Conservation (phyloP, 2,797 vertebrate species). For the Gymnothorax javanicus region DNA sequence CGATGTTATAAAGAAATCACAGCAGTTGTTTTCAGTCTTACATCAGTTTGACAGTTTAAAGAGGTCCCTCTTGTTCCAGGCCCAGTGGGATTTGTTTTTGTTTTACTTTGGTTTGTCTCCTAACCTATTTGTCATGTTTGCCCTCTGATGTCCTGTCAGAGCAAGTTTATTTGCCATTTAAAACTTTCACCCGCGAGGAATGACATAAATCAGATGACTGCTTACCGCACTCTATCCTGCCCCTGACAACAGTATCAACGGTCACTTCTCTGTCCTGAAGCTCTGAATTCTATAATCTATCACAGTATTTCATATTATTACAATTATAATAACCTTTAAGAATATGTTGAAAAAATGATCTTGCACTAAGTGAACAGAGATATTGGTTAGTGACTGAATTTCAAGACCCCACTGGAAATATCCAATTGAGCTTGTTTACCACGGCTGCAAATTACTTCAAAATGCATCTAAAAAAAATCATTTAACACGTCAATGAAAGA, state of each 20-base stretch:
- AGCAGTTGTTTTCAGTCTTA: constrained; percentile 36
- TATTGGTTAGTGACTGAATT: too few relatives aligned
- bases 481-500: background rate
- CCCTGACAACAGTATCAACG: background rate
- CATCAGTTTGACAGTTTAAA: constrained; percentile 33
- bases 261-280: too few relatives aligned
- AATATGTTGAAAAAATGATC: background rate
- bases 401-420: too few relatives aligned
- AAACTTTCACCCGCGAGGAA: background rate
- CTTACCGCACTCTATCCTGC: background rate
- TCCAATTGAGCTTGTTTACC: background rate
- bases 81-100: constrained; percentile 32
- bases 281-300: background rate
- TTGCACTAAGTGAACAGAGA: background rate
- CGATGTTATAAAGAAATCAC: constrained; percentile 46
- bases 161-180: background rate
- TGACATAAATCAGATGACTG: background rate
- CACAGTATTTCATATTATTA: background rate
- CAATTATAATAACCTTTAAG: too few relatives aligned
- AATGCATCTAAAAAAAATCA: background rate
- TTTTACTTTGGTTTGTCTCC: constrained; percentile 19
- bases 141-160: constrained; percentile 4
- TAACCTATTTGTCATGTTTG: background rate
- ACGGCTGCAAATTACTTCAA: background rate
- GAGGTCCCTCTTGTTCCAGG: constrained; percentile 13